These are phyloP conservation scores for Coremacera marginata DNA, from an alignment of 2,888 invertebrate species.

Conservation along the genomic window DNA sequence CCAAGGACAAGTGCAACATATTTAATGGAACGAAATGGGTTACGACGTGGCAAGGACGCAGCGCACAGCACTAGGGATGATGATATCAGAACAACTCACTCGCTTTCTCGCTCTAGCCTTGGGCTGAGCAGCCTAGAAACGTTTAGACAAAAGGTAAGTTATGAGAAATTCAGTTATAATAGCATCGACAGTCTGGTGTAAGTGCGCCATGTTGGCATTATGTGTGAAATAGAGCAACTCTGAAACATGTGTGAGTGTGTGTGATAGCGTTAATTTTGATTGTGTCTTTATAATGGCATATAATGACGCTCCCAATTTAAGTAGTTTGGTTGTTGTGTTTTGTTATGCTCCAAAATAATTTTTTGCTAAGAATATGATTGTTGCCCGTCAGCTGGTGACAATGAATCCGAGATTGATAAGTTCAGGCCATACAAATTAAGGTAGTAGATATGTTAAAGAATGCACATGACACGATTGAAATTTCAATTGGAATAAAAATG, in stretches of 20 bases:
- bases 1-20: slow-evolving; percentile 43
- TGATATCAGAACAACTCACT: not conserved
- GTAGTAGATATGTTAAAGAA: no score
- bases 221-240: not conserved
- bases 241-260: slow-evolving; percentile 14
- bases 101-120: not conserved
- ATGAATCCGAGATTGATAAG: slow-evolving; percentile 19
- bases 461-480: no score
- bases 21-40: slow-evolving; percentile 40
- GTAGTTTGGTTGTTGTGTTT: not conserved
- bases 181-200: slow-evolving; percentile 66
- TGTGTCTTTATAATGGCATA: not conserved
- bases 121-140: not conserved
- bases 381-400: slow-evolving; percentile 39
- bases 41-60: not conserved
- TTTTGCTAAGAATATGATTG: not conserved
- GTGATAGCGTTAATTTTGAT: slow-evolving; percentile 15
- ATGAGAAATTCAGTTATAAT: slow-evolving; percentile 68
- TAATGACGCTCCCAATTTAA: not conserved
- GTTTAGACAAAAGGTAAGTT: slow-evolving; percentile 46
- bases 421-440: not conserved
- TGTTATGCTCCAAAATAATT: not conserved
- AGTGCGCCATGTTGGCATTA: slow-evolving; percentile 45
- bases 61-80: slow-evolving; percentile 1
- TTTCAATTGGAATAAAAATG: no score